Evolutionary conservation across 2,113 vertebrate species (phyloP), one percentile per base, ranked within the genome.

Genomic region (Leptodactylus fuscus): DNA sequence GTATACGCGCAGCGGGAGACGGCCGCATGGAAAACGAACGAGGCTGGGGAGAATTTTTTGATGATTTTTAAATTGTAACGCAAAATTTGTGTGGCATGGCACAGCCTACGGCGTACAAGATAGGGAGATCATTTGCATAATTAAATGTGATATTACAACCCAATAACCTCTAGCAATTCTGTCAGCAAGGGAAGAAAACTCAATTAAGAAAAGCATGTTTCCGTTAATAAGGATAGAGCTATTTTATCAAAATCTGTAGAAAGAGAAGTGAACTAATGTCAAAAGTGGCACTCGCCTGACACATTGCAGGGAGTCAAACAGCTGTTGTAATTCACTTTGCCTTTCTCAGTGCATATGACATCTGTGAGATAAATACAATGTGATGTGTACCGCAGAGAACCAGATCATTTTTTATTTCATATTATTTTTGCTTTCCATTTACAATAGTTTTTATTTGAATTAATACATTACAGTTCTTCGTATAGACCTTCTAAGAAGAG

Each of bases 161-260:
- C 27, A 80, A 89, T 74, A 82, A 88, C 83, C 65, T 87, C 81
- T 87, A 62, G 24, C 27, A 11, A 53, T 60, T 79, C 49, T 81
- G 69, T 87, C 85, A 90, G 88, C 53, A 81, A 88, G 88, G 73
- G 82, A 58, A 73, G 71, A 41, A 77, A 82, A 78, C 85, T 58
- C 65, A 69, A 85, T 75, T 67, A 76, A 82, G 82, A 12, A 84
- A 51, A 88, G 86, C 86, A 80, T 62, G 85, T 90, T 89, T 88
- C 81, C 78, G 82, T 82, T 87, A 49, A 85, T 76, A 69, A n/a
- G 87, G 87, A 79, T 44, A 10, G 46, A 83, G 62, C 22, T 87
- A 51, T 24, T 81, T 86, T 74, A 79, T 74, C 41, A 81, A 88
- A 89, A 75, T 58, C 16, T 82, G 8, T 65, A 34, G 34, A 76